Base-by-base conservation (phyloP, 2,888 invertebrate species). In the Tyria jacobaeae region DNA sequence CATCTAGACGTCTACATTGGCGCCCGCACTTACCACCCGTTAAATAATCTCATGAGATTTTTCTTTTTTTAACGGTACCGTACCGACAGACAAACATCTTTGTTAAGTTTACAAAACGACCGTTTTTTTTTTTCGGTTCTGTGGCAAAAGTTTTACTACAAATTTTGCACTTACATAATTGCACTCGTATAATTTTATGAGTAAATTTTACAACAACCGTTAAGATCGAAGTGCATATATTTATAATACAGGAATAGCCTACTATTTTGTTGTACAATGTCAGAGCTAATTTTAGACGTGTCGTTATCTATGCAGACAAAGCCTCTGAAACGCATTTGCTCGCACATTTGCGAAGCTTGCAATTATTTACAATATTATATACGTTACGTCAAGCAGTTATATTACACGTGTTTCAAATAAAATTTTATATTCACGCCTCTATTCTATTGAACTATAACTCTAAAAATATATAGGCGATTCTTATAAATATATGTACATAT, bases 1-100 rank as follows among this genome's bases (percentile, higher is more conserved):
- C 89, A 92, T 92, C 88, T 92, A 93, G 93, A 93, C 93, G 93
- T 93, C 93, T 93, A 92, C 88, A 93, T 92, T 88, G 91, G 86
- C 88, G 84, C 85, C 83, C 77, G 9, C 73, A 66, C 74, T 70
- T 81, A 76, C 67, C 83, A 79, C 80, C 82, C 85, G 83, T 82
- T 80, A 89, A 89, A 90, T 90, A 90, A 91, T 91, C 90, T 89
- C 77, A 68, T 67, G 83, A 85, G 82, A 82, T 82, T 80, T 78
- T 78, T 72, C 68, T 76, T 75, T 73, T 78, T 5, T 0, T 31
- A 6, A 71, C 72, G 25, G 65, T 64, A 66, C 63, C 73, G 37
- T 72, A 61, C 70, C 71, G 71, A 76, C 78, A 70, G 64, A 65
- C 59, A 76, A n/a, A 44, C 37, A 76, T 77, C 71, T 76, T 75